These are phyloP conservation scores for Tinea pellionella DNA, from an alignment of 2,888 invertebrate species.

Conservation along the genomic window DNA sequence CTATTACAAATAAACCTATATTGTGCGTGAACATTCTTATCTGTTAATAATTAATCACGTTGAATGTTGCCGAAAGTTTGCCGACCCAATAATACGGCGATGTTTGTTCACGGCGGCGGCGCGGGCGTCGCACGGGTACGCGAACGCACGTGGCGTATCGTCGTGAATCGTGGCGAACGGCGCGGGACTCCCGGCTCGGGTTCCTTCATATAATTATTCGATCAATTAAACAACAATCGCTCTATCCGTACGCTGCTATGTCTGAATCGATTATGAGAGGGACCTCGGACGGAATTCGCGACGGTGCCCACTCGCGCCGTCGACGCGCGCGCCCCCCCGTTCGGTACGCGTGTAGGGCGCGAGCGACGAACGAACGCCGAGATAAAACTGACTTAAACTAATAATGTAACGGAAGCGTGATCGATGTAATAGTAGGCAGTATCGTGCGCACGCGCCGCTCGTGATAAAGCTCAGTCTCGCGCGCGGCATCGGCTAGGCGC, in stretches of 20 bases:
- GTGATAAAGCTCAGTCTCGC: conserved; percentile 19
- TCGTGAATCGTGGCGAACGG: no score
- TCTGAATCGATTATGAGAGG: conserved; percentile 69
- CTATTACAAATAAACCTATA: background rate
- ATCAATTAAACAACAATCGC: no score
- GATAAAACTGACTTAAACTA: conserved; percentile 21
- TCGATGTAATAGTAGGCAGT: conserved; percentile 44
- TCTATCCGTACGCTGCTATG: no score
- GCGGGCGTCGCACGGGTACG: background rate
- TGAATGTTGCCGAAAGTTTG: background rate
- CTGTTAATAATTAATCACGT: background rate
- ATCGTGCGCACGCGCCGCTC: conserved; percentile 40
- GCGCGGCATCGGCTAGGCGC: background rate
- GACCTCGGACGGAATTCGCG: no score
- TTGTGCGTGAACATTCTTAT: background rate
- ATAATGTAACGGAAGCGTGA: conserved; percentile 53
- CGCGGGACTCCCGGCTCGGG: no score
- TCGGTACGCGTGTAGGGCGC: conserved; percentile 39
- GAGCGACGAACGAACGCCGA: no score
- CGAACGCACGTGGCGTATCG: conserved; percentile 24
- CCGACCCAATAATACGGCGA: background rate
- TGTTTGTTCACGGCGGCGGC: background rate
- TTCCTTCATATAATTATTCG: no score
- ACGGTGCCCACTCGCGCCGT: conserved; percentile 71
- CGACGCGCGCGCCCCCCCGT: no score